Evolutionary conservation across 2,113 vertebrate genomes (phyloP).

Genomic region (Entelurus aequoreus): DNA sequence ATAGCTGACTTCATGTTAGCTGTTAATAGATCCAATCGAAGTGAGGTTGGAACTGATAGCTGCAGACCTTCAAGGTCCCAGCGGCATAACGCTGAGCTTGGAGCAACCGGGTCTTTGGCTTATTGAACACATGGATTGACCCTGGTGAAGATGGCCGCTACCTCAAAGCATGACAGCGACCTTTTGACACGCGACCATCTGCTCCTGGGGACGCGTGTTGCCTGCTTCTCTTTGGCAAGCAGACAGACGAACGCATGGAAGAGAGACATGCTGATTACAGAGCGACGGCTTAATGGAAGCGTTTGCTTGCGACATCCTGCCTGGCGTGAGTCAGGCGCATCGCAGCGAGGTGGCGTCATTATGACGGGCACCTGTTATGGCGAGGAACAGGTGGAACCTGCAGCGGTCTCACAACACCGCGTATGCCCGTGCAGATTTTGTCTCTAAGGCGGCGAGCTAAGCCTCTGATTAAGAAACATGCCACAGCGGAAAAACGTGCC

Average conservation of each 20-base stretch:
- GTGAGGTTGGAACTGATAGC: conserved; percentile 25
- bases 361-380: conserved; percentile 65
- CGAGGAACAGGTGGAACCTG: conserved; percentile 61
- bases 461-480: conserved; percentile 71
- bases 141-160: conserved; percentile 36
- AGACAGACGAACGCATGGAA: conserved; percentile 34
- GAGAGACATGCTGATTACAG: conserved; percentile 42
- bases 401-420: conserved; percentile 53
- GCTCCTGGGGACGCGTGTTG: neutral
- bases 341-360: conserved; percentile 57
- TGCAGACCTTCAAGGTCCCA: conserved; percentile 11
- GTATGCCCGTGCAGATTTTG: conserved; percentile 31
- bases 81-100: neutral
- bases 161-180: conserved; percentile 45
- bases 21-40: neutral
- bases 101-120: conserved; percentile 33
- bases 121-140: conserved; percentile 47
- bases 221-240: conserved; percentile 8
- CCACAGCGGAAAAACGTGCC: conserved; percentile 58
- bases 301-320: conserved; percentile 35
- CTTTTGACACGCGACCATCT: conserved; percentile 54
- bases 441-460: conserved; percentile 55
- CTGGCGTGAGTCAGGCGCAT: conserved; percentile 42
- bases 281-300: conserved; percentile 42
- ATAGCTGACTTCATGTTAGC: conserved; percentile 4